Evolutionary conservation across 2,797 vertebrate genomes (phyloP).

Genomic region (Odontamblyopus rebecca): DNA sequence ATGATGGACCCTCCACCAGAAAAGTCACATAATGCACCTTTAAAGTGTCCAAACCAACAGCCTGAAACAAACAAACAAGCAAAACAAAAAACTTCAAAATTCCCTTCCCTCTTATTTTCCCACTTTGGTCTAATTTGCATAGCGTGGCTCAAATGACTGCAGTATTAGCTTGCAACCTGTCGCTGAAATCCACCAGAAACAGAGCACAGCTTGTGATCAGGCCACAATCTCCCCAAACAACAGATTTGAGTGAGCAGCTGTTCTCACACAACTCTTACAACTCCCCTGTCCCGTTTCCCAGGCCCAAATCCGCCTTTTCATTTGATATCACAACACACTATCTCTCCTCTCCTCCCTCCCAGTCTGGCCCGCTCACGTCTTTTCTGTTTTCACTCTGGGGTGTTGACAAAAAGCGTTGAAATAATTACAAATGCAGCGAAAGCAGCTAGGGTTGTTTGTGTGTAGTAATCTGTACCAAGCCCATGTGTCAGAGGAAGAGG

Average conservation of each 20-base stretch:
- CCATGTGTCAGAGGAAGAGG: slow-evolving; percentile 75
- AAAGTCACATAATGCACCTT: too few relatives aligned
- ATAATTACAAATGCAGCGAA: slow-evolving; percentile 71
- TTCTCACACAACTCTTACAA: slow-evolving; percentile 52
- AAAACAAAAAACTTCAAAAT: neutral
- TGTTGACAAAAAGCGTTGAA: slow-evolving; percentile 77
- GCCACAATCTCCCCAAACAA: slow-evolving; percentile 47
- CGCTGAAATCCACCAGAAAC: slow-evolving; percentile 5
- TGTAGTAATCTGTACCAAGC: slow-evolving; percentile 59
- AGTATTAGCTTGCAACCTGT: slow-evolving; percentile 12
- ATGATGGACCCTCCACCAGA: too few relatives aligned
- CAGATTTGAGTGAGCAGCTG: slow-evolving; percentile 49
- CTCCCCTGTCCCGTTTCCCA: slow-evolving; percentile 68
- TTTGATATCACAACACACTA: slow-evolving; percentile 73
- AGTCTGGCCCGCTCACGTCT: slow-evolving; percentile 54
- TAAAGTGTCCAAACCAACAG: too few relatives aligned
- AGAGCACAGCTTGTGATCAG: slow-evolving; percentile 14
- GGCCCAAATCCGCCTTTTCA: slow-evolving; percentile 64
- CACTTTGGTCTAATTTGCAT: slow-evolving; percentile 2
- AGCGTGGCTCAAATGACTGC: neutral
- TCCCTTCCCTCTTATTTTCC: neutral
- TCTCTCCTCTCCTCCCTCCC: slow-evolving; percentile 33
- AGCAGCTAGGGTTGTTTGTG: slow-evolving; percentile 68
- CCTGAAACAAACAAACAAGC: too few relatives aligned
- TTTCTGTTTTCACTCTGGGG: slow-evolving; percentile 71